Conservation (phyloP, 2,113 vertebrate genomes). For the Suncus etruscus region DNA sequence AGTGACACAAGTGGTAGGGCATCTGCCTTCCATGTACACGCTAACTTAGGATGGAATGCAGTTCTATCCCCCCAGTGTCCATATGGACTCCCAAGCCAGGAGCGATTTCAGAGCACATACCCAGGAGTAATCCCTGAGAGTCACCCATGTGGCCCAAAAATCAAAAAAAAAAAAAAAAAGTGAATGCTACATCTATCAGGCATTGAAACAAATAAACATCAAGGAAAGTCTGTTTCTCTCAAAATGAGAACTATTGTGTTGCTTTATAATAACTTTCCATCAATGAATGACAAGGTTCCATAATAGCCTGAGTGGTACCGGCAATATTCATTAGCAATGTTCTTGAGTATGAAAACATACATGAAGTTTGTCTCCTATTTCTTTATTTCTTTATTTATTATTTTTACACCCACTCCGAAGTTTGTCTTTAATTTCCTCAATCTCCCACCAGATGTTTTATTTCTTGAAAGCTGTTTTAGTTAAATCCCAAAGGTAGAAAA, state of each 20-base stretch:
- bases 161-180: not conserved
- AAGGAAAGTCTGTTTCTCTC: not conserved
- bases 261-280: slow-evolving; percentile 16
- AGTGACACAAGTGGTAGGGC: not conserved
- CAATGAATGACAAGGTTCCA: not conserved
- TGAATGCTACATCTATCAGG: not conserved
- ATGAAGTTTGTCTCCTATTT: not conserved
- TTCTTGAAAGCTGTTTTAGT: not conserved
- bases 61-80: no score
- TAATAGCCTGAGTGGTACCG: not conserved
- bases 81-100: no score
- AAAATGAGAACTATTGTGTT: not conserved
- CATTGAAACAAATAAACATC: not conserved
- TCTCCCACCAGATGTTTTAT: not conserved
- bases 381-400: no score
- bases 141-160: no score
- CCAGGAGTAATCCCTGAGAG: no score
- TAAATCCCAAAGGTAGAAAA: not conserved
- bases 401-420: no score
- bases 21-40: not conserved
- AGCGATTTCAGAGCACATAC: no score
- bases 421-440: not conserved
- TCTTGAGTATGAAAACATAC: not conserved
- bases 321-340: not conserved
- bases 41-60: not conserved